Conservation (phyloP, 2,888 invertebrate species). For the Scrobipalpa atriplicella region DNA sequence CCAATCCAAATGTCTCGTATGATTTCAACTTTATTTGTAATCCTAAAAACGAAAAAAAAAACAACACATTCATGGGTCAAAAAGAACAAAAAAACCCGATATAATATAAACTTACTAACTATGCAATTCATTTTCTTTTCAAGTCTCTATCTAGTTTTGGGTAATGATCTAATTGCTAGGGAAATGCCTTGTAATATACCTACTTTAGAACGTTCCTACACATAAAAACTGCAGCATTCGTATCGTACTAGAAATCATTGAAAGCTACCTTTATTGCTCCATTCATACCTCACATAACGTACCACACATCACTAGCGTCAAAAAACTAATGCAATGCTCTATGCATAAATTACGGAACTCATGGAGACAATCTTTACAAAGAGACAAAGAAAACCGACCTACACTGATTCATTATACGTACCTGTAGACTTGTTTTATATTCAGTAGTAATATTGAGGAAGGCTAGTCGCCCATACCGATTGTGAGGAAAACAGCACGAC, state of each 20-base stretch:
- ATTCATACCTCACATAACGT: neutral
- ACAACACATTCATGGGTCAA: too few species aligned
- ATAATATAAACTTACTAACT: too few species aligned
- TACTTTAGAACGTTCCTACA: neutral
- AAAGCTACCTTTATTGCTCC: neutral
- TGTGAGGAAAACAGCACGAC: neutral
- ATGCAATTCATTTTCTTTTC: too few species aligned
- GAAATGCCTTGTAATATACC: too few species aligned
- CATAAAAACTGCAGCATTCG: neutral
- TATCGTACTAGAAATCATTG: neutral
- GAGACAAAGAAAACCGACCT: neutral
- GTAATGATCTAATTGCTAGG: too few species aligned
- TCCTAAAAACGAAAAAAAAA: too few species aligned
- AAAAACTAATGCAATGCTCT: constrained; percentile 8
- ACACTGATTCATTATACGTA: constrained; percentile 14
- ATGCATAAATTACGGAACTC: neutral
- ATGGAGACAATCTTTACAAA: constrained; percentile 4
- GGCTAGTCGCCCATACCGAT: neutral
- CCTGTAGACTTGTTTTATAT: constrained; percentile 13
- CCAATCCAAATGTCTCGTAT: too few species aligned
- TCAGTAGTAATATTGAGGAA: constrained; percentile 2
- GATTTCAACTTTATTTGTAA: too few species aligned
- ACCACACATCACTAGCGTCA: neutral
- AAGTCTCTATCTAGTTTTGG: too few species aligned
- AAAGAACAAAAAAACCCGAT: too few species aligned